phyloP scores from a whole-genome alignment of 2,797 vertebrate genomes.

The Gymnopithys bicolor region DNA sequence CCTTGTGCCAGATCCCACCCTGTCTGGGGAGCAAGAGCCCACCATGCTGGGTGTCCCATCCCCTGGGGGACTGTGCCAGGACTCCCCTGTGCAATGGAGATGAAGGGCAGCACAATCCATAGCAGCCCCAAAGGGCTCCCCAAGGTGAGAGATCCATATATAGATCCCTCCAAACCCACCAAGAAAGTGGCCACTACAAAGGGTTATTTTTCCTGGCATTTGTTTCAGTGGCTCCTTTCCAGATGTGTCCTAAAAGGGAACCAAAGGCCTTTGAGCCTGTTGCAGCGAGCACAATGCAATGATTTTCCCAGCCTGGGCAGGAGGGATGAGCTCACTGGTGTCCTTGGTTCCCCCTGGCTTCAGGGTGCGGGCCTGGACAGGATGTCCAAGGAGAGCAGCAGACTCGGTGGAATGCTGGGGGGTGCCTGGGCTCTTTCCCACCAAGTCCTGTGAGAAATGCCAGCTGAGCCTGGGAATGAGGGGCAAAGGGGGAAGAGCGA shows the following conservation, averaged over 20 bases:
- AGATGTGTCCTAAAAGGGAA: constrained; percentile 28
- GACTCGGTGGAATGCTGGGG: rapidly evolving
- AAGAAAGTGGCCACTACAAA: not conserved
- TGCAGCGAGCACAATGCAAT: constrained; percentile 34
- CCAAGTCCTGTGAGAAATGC: rapidly evolving
- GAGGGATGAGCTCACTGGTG: constrained; percentile 43
- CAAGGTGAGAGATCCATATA: not conserved
- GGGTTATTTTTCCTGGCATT: constrained; percentile 24
- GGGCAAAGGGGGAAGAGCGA: not conserved
- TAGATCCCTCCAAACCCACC: not conserved
- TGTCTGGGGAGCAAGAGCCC: not conserved
- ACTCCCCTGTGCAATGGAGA: rapidly evolving
- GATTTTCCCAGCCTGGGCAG: constrained; percentile 24
- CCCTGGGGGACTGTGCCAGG: rapidly evolving
- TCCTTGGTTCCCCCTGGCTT: not conserved
- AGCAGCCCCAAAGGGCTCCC: not conserved
- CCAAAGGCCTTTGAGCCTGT: constrained; percentile 58
- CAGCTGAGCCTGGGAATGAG: not conserved
- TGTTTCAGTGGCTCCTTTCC: constrained; percentile 29
- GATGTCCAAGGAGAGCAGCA: rapidly evolving
- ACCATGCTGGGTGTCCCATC: rapidly evolving
- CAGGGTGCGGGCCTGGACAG: rapidly evolving
- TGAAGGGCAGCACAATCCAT: not conserved
- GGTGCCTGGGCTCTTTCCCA: not conserved
- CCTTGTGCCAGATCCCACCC: not conserved